phyloP scores from a whole-genome alignment of 2,113 vertebrate genomes.

The Phocoena sinus region DNA sequence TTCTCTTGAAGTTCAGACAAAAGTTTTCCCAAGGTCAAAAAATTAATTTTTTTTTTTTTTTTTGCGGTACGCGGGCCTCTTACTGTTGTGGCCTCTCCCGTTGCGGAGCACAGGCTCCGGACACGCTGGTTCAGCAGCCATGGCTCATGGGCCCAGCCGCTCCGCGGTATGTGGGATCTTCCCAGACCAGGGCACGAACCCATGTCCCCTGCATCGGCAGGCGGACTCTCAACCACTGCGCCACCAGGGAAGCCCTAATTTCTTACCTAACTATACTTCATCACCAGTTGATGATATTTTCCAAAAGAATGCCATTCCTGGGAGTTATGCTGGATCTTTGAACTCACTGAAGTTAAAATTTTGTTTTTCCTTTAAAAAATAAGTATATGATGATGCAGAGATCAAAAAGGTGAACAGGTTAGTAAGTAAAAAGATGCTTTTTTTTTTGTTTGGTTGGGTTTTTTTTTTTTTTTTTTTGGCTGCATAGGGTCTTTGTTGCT shows the following conservation, averaged over 20 bases:
- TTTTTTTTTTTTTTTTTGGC: no score
- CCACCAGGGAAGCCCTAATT: background rate
- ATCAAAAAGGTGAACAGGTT: constrained; percentile 16
- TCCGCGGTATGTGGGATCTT: no score
- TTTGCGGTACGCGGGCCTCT: no score
- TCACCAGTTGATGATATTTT: background rate
- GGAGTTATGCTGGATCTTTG: background rate
- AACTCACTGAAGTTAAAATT: background rate
- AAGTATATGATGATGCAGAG: background rate
- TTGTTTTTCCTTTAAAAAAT: constrained; percentile 34
- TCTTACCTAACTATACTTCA: constrained; percentile 2
- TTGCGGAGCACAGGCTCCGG: no score
- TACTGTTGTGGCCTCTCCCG: no score
- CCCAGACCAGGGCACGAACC: no score
- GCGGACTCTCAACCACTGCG: no score
- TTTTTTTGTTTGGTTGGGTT: background rate
- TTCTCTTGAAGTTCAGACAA: constrained; percentile 4
- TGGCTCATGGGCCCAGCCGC: no score
- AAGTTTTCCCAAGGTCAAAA: constrained; percentile 16
- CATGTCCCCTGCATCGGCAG: no score
- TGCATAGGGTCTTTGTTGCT: no score
- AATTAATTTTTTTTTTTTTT: background rate
- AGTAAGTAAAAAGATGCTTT: background rate
- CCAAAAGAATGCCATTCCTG: constrained; percentile 16
- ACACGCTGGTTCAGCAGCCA: no score